These are phyloP conservation scores for Drosophila murphyi DNA, from an alignment of 1,140 invertebrate species.

Conservation along the genomic window DNA sequence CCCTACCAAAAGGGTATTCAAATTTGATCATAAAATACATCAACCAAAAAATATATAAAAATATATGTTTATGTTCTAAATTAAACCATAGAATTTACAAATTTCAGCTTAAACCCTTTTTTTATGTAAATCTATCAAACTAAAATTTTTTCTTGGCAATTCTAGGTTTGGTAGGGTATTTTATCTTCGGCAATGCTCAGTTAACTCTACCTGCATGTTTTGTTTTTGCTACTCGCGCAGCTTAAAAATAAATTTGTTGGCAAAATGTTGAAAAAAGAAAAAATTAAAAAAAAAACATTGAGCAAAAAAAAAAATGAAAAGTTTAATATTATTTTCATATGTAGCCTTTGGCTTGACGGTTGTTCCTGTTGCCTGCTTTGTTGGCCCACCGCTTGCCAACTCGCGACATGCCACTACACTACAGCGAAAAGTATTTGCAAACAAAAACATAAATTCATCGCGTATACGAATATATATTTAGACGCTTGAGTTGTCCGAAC, in stretches of 20 bases:
- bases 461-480: slow-evolving; percentile 55
- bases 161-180: background rate
- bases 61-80: no score
- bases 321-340: slow-evolving; percentile 34
- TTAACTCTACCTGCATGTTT: background rate
- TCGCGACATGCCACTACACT: slow-evolving; percentile 53
- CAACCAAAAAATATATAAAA: no score
- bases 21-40: background rate
- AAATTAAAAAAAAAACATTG: no score
- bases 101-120: background rate
- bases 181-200: background rate
- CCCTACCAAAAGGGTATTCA: slow-evolving; percentile 7
- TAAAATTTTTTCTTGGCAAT: background rate
- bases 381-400: slow-evolving; percentile 32
- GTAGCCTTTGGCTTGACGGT: slow-evolving; percentile 23
- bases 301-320: slow-evolving; percentile 32
- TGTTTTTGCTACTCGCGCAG: slow-evolving; percentile 35
- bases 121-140: no score
- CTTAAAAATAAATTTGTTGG: slow-evolving; percentile 70
- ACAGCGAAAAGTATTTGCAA: slow-evolving; percentile 77
- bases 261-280: background rate
- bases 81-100: no score
- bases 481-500: slow-evolving; percentile 26
- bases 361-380: slow-evolving; percentile 34
- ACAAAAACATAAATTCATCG: slow-evolving; percentile 79